These are phyloP conservation scores for Hermetia illucens DNA, from an alignment of 1,140 invertebrate genomes.

Conservation along the genomic window DNA sequence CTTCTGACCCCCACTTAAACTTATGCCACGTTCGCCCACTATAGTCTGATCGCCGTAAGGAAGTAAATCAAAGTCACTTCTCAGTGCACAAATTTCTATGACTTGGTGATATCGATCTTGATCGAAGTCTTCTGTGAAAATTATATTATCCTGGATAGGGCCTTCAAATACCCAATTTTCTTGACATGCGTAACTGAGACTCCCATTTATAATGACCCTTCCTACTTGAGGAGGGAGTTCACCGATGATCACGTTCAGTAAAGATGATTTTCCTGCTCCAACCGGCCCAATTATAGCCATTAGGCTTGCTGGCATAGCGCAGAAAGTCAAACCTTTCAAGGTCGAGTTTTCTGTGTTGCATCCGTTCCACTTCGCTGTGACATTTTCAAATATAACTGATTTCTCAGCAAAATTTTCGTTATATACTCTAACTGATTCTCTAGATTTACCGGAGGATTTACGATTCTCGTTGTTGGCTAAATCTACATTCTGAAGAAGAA, in stretches of 20 bases:
- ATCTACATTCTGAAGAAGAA: constrained; percentile 28
- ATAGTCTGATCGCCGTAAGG: constrained; percentile 52
- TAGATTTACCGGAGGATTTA: neutral
- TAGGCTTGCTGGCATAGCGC: constrained; percentile 46
- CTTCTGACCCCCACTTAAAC: constrained; percentile 62
- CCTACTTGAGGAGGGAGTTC: constrained; percentile 44
- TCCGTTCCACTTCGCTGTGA: constrained; percentile 37
- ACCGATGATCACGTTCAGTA: constrained; percentile 60
- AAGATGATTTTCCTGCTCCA: constrained; percentile 62
- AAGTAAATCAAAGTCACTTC: constrained; percentile 52
- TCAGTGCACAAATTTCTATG: constrained; percentile 47
- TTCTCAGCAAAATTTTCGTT: constrained; percentile 17
- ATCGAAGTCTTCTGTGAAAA: constrained; percentile 58
- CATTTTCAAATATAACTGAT: constrained; percentile 32
- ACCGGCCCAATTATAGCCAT: constrained; percentile 64
- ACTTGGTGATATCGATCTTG: constrained; percentile 42
- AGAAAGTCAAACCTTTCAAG: constrained; percentile 39
- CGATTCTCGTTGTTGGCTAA: constrained; percentile 6
- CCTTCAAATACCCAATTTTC: constrained; percentile 56
- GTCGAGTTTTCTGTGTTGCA: constrained; percentile 19
- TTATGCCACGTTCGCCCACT: constrained; percentile 57
- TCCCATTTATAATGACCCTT: constrained; percentile 44
- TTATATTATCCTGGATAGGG: constrained; percentile 61
- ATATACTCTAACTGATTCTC: constrained; percentile 14
- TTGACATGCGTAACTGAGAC: constrained; percentile 62